These are phyloP conservation scores for Anoncus sp. DNA, from an alignment of 2,888 invertebrate genomes.

Conservation along the genomic window DNA sequence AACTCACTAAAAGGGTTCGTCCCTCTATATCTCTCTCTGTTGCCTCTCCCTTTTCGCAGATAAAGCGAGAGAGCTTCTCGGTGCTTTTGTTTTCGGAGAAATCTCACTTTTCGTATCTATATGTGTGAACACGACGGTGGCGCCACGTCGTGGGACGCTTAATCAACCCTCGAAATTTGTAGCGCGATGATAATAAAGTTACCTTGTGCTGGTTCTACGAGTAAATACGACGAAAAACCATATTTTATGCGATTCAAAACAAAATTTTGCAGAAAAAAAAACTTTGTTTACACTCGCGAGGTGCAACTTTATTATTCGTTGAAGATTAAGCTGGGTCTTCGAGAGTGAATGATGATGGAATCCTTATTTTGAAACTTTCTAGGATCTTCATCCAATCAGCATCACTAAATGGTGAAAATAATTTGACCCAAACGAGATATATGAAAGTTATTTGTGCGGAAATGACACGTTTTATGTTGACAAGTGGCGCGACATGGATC, in stretches of 20 bases:
- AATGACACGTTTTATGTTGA: too few relatives aligned
- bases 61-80: slow-evolving; percentile 16
- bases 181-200: slow-evolving; percentile 56
- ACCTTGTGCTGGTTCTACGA: slow-evolving; percentile 34
- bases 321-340: not conserved
- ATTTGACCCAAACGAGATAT: too few relatives aligned
- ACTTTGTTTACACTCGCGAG: too few relatives aligned
- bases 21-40: not conserved
- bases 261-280: slow-evolving; percentile 6
- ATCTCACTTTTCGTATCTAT: slow-evolving; percentile 38
- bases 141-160: slow-evolving; percentile 20
- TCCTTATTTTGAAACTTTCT: too few relatives aligned
- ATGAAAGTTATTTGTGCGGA: too few relatives aligned
- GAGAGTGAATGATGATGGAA: too few relatives aligned
- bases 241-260: not conserved
- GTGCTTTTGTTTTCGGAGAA: slow-evolving; percentile 39
- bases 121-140: slow-evolving; percentile 4
- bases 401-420: too few relatives aligned
- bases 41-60: slow-evolving; percentile 28
- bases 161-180: slow-evolving; percentile 51
- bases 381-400: too few relatives aligned
- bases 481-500: too few relatives aligned
- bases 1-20: slow-evolving; percentile 19
- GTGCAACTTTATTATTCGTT: not conserved
- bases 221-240: not conserved